A percentile compares a stretch with the other conserved stretches of the same genome.
phyloP scores from a whole-genome alignment of 2,888 invertebrate species.

The Aporophyla lueneburgensis region DNA sequence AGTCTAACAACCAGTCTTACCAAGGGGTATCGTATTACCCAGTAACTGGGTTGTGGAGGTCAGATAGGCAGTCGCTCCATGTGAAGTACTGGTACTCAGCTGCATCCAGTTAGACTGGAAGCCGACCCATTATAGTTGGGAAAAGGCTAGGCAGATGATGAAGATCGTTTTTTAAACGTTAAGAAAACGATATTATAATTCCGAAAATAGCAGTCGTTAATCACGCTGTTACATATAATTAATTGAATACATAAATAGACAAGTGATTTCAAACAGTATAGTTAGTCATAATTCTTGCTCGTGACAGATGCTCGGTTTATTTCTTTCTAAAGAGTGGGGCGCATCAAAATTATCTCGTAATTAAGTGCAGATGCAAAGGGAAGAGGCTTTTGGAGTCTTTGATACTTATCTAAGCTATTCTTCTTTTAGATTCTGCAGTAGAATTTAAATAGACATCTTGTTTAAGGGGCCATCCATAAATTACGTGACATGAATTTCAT shows the following conservation, averaged over 20 bases:
- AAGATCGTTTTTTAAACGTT: too few species aligned
- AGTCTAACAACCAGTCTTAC: too few species aligned
- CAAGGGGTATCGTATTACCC: too few species aligned
- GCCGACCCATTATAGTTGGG: too few species aligned
- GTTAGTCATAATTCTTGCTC: conserved; percentile 58
- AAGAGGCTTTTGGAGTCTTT: background rate
- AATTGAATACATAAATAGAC: conserved; percentile 72
- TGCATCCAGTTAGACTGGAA: too few species aligned
- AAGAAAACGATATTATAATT: conserved; percentile 1
- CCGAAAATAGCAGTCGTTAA: conserved; percentile 39
- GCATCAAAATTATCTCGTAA: conserved; percentile 50
- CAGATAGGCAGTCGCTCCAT: too few species aligned
- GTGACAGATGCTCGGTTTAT: conserved; percentile 59
- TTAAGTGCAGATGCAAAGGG: conserved; percentile 61
- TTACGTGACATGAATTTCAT: too few species aligned
- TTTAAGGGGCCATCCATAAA: too few species aligned
- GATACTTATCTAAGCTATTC: conserved; percentile 13
- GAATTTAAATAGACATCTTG: background rate
- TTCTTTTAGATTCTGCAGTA: background rate
- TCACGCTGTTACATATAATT: conserved; percentile 64
- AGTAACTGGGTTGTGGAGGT: too few species aligned
- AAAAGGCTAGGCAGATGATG: too few species aligned
- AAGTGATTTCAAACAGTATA: conserved; percentile 64
- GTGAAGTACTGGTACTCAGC: too few species aligned
- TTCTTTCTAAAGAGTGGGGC: conserved; percentile 45